Base-by-base conservation (phyloP, 2,797 vertebrate species). In the Enteromius thamalakanensis region DNA sequence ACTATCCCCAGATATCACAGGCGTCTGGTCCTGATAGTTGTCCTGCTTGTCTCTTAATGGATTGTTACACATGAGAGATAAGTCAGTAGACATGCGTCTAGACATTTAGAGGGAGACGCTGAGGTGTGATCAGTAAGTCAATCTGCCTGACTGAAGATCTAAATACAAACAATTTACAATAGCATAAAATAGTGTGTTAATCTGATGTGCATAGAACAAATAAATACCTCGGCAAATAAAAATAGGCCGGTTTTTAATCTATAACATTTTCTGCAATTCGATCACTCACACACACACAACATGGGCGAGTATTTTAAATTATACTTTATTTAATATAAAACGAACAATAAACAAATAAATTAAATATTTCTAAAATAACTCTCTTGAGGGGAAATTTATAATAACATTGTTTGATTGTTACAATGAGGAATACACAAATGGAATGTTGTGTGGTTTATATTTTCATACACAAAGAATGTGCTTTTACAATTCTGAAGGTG, bases 261-360 rank as follows among this genome's bases (percentile, higher is more conserved):
- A 14, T 40, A 26, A 65, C 4, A 62, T 45, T 12, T 42, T 45
- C 3, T 58, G 21, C 34, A 32, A 34, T 64, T 64, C 17, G 62
- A 32, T 37, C 77, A 51, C 0, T 32, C 37, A 89, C n/a, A 89
- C n/a, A 83, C 37, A 65, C 49, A 53, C 11, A 76, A 51, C 6
- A 12, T 15, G 55, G 51, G 12, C 47, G 10, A 51, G 72, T 89
- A 91, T 93, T 94, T 95, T 94, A 95, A 95, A 95, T 95, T 94
- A 95, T 93, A 94, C 92, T 94, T 95, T 95, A 95, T 95, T 95
- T 94, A 91, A 94, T 95, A 94, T 92, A 94, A 95, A 95, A 94
- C 92, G 90, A 90, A 94, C 92, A 93, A 93, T 93, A 93, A 93
- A 95, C 94, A 95, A 95, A 95, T 95, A 95, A 95, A 94, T 95